A percentile compares a stretch with the other conserved stretches of the same genome.
phyloP scores from a whole-genome alignment of 2,888 invertebrate genomes.

The Fabriciana adippe region DNA sequence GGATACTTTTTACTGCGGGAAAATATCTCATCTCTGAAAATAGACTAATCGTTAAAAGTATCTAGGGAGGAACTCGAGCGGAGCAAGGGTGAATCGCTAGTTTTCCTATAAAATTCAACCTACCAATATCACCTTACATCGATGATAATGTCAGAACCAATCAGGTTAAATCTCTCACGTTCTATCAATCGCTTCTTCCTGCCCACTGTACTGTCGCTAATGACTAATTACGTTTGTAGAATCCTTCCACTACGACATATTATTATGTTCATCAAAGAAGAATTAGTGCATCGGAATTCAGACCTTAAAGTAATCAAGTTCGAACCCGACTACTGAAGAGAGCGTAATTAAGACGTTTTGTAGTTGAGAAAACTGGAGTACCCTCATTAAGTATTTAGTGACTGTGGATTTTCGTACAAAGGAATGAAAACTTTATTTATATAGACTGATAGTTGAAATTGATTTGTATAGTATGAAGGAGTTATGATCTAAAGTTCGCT shows the following conservation, averaged over 20 bases:
- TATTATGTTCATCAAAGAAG: conserved; percentile 51
- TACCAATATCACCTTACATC: conserved; percentile 9
- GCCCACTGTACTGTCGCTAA: conserved; percentile 72
- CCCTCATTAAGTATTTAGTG: conserved; percentile 75
- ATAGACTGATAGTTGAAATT: conserved; percentile 35
- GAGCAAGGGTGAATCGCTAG: too few species aligned
- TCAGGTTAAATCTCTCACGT: conserved; percentile 51
- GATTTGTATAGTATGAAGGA: conserved; percentile 29
- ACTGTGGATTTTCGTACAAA: conserved; percentile 47
- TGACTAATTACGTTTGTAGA: conserved; percentile 78
- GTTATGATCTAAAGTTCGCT: conserved; percentile 51
- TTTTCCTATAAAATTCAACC: not conserved
- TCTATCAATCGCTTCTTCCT: conserved; percentile 73
- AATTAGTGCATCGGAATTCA: conserved; percentile 45
- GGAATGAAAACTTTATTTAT: conserved; percentile 42
- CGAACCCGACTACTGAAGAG: conserved; percentile 38
- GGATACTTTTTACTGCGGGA: too few species aligned
- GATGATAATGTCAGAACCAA: conserved; percentile 47
- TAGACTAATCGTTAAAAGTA: too few species aligned
- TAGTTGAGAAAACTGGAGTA: conserved; percentile 52
- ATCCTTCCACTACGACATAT: conserved; percentile 64
- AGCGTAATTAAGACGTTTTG: conserved; percentile 58
- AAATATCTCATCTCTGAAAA: too few species aligned
- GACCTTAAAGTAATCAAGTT: conserved; percentile 45
- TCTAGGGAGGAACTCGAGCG: too few species aligned